Conservation (phyloP, 2,113 vertebrate species). For the Esox niger region DNA sequence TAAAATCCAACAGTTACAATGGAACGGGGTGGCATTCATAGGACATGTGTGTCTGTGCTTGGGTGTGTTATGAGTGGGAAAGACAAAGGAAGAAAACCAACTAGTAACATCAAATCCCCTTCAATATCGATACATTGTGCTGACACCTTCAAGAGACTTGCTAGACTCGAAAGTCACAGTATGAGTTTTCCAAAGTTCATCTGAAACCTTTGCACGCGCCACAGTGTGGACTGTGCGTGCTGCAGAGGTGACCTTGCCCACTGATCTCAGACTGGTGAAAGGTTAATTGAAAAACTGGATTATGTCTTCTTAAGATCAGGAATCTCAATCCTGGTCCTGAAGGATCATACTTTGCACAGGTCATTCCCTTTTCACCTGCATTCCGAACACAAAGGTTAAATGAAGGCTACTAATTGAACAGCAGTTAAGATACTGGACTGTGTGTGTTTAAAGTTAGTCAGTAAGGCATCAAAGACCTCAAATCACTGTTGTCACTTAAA, state of each 20-base stretch:
- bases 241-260: conserved; percentile 73
- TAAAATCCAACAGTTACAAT: too few relatives aligned
- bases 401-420: not conserved
- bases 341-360: conserved; percentile 43
- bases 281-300: conserved; percentile 77
- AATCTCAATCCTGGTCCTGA: conserved; percentile 61
- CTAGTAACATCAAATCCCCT: too few relatives aligned
- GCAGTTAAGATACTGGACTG: conserved; percentile 41
- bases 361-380: conserved; percentile 36
- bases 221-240: conserved; percentile 54
- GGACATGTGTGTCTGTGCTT: too few relatives aligned
- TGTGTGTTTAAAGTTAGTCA: not conserved
- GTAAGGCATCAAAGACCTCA: not conserved
- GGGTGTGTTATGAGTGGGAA: too few relatives aligned
- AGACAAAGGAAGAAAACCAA: too few relatives aligned
- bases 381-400: too few relatives aligned
- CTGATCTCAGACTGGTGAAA: conserved; percentile 70
- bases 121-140: too few relatives aligned
- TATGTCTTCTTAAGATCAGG: conserved; percentile 65
- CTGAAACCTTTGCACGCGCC: conserved; percentile 47
- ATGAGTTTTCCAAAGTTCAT: conserved; percentile 51
- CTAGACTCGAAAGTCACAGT: conserved; percentile 27
- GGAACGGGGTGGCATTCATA: too few relatives aligned
- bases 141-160: too few relatives aligned
- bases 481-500: too few relatives aligned